Evolutionary conservation across 2,113 vertebrate genomes (phyloP).

Genomic region (Malurus cyaneus): DNA sequence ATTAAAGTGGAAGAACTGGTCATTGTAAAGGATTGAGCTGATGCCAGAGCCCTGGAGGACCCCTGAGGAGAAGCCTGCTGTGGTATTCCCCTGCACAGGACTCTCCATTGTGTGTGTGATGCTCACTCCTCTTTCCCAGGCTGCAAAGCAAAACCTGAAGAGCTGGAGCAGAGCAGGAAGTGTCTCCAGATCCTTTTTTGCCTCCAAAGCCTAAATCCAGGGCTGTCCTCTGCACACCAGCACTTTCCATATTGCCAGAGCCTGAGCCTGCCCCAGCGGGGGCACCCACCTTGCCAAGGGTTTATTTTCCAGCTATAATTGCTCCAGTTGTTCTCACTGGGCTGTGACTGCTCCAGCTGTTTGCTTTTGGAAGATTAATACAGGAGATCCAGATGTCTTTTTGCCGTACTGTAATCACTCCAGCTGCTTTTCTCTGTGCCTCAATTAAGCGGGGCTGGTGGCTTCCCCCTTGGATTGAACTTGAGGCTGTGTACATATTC

Average conservation of each 20-base stretch:
- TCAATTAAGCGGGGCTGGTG: not conserved
- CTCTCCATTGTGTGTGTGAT: rapidly evolving
- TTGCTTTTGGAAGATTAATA: constrained; percentile 32
- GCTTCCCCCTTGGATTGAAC: not conserved
- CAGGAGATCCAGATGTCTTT: constrained; percentile 48
- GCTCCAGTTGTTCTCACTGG: constrained; percentile 28
- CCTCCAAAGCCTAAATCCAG: not conserved
- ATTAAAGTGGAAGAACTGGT: not conserved
- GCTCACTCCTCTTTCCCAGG: not conserved
- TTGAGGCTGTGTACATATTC: rapidly evolving
- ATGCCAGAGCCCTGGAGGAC: not conserved
- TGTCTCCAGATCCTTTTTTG: not conserved
- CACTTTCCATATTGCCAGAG: not conserved
- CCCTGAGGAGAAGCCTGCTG: not conserved
- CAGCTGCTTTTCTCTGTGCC: constrained; percentile 34
- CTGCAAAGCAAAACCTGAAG: not conserved
- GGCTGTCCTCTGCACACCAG: not conserved
- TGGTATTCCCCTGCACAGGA: not conserved
- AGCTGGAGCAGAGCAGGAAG: not conserved
- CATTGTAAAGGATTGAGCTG: not conserved
- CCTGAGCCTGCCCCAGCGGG: rapidly evolving
- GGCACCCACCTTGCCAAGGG: not conserved
- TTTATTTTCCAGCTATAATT: not conserved
- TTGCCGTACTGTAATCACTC: not conserved
- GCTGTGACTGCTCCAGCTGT: constrained; percentile 51